phyloP scores from a whole-genome alignment of 2,797 vertebrate species.

The Calcarius lapponicus region DNA sequence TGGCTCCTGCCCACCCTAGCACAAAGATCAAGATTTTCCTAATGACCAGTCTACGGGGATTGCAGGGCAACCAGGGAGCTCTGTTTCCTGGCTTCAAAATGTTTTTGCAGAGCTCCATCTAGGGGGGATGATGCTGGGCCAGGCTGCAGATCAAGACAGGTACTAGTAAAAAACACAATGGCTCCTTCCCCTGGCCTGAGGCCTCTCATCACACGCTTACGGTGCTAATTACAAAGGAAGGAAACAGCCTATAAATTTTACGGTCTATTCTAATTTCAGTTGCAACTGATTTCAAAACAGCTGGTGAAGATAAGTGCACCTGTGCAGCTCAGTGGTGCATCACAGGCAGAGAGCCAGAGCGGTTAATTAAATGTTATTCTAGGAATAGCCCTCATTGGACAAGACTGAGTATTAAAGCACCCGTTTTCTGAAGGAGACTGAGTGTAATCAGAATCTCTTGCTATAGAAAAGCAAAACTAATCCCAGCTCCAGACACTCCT shows the following conservation, averaged over 20 bases:
- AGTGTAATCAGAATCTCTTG: conserved; percentile 63
- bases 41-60: neutral
- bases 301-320: conserved; percentile 49
- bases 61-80: neutral
- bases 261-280: conserved; percentile 48
- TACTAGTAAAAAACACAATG: neutral
- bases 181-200: neutral
- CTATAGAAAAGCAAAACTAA: conserved; percentile 42
- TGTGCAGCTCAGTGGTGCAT: conserved; percentile 53
- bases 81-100: neutral
- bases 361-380: conserved; percentile 77
- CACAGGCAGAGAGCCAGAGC: conserved; percentile 40
- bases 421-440: conserved; percentile 66
- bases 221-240: conserved; percentile 34
- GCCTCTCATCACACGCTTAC: neutral
- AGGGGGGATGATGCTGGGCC: conserved; percentile 36
- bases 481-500: neutral
- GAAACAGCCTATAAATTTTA: conserved; percentile 58
- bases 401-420: conserved; percentile 70
- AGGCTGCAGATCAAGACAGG: neutral
- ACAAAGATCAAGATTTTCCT: neutral
- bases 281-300: conserved; percentile 64
- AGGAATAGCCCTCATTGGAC: conserved; percentile 69
- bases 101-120: conserved; percentile 60
- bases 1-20: neutral